phyloP scores from a whole-genome alignment of 2,113 vertebrate genomes.

The Chinchilla lanigera region DNA sequence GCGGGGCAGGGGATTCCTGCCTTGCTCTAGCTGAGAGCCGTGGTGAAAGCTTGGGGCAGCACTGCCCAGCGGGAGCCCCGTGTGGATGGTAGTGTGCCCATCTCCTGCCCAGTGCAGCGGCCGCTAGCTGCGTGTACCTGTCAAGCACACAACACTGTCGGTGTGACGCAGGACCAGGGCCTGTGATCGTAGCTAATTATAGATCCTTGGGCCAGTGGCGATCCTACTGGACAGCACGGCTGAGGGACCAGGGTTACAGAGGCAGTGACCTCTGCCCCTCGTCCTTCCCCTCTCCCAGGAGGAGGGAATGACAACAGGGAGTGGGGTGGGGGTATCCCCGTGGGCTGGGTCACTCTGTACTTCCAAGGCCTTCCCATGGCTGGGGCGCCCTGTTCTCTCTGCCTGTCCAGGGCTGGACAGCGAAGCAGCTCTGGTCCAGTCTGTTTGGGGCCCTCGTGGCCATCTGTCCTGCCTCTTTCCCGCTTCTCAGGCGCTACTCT shows the following conservation, averaged over 20 bases:
- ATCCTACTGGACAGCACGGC: not conserved
- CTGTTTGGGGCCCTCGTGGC: rapidly evolving
- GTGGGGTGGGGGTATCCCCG: not conserved
- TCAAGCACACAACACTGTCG: not conserved
- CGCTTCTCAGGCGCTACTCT: not conserved
- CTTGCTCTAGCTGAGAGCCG: too few relatives aligned
- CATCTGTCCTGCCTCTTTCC: not conserved
- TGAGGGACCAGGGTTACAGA: not conserved
- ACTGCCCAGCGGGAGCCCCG: not conserved
- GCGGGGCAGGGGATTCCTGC: rapidly evolving
- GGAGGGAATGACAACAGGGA: not conserved
- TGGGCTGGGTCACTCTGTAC: not conserved
- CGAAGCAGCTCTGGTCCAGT: not conserved
- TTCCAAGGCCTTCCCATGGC: not conserved
- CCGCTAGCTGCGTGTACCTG: not conserved
- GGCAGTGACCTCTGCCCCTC: not conserved
- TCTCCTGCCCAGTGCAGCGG: not conserved
- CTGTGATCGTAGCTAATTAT: not conserved
- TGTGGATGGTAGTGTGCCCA: rapidly evolving
- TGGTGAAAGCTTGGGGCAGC: not conserved
- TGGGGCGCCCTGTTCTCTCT: not conserved
- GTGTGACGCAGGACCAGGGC: not conserved
- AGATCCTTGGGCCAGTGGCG: not conserved
- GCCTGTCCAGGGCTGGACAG: not conserved
- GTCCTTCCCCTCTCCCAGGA: not conserved